Evolutionary conservation across 2,888 invertebrate genomes (phyloP).

Genomic region (Tineola bisselliella): DNA sequence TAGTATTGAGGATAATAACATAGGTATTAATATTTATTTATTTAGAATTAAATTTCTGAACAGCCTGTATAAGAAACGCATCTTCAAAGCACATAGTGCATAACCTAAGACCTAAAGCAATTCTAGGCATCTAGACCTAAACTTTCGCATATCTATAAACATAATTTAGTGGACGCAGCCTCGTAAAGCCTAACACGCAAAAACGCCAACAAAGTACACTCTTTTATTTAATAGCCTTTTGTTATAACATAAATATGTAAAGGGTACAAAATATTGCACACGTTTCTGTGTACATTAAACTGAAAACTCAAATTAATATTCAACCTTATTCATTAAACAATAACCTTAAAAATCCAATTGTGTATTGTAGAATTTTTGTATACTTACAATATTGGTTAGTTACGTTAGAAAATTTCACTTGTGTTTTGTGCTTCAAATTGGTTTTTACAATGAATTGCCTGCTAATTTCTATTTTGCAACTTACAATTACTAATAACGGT

Average conservation of each 20-base stretch:
- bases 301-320: not conserved
- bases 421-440: not conserved
- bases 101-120: constrained; percentile 5
- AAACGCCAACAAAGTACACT: not conserved
- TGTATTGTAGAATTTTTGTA: not conserved
- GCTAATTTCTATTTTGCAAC: not conserved
- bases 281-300: not conserved
- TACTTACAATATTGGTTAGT: not conserved
- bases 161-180: constrained; percentile 12
- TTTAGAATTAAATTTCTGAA: not conserved
- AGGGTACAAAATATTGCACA: not conserved
- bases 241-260: not conserved
- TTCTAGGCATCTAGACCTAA: not conserved
- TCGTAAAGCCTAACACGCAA: constrained; percentile 11
- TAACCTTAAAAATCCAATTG: not conserved
- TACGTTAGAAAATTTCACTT: not conserved
- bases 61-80: not conserved
- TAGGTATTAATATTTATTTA: not conserved
- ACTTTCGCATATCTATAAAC: constrained; percentile 13
- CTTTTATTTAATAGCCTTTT: constrained; percentile 4
- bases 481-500: not conserved
- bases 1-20: too few relatives aligned
- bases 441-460: not conserved
- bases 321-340: not conserved
- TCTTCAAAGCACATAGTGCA: not conserved